A percentile compares a stretch with the other conserved stretches of the same genome.
Conservation (phyloP, 2,888 invertebrate genomes). For the Spodoptera picta region DNA sequence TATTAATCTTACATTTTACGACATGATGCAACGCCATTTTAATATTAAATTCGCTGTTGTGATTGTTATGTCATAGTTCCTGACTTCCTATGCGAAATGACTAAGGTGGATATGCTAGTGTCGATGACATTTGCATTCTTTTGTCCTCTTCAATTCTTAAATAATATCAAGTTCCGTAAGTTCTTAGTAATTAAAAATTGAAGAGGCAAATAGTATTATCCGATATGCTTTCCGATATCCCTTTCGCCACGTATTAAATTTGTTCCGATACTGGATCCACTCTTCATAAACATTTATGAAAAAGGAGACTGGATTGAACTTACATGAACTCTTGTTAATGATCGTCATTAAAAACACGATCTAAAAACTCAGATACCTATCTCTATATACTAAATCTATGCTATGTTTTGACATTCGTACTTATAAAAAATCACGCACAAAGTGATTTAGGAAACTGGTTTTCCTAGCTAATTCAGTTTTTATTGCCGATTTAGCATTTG, state of each 20-base stretch:
- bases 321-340: slow-evolving; percentile 20
- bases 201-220: too few relatives aligned
- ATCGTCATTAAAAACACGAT: slow-evolving; percentile 21
- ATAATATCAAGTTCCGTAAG: too few relatives aligned
- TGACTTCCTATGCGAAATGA: slow-evolving; percentile 12
- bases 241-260: too few relatives aligned
- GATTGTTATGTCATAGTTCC: slow-evolving; percentile 19
- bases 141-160: too few relatives aligned
- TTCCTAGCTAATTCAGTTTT: slow-evolving; percentile 23
- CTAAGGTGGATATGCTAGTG: not conserved
- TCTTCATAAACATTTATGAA: not conserved
- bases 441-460: slow-evolving; percentile 27
- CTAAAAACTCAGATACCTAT: slow-evolving; percentile 9
- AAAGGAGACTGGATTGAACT: slow-evolving; percentile 8
- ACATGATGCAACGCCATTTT: slow-evolving; percentile 6
- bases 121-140: slow-evolving; percentile 2
- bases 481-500: slow-evolving; percentile 11
- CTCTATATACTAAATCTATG: slow-evolving; percentile 9
- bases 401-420: slow-evolving; percentile 14
- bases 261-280: too few relatives aligned
- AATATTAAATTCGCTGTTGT: slow-evolving; percentile 2
- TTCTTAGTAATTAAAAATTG: too few relatives aligned
- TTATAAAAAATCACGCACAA: slow-evolving; percentile 23
- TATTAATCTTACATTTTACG: not conserved
- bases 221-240: slow-evolving; percentile 1